Percentiles rank a stretch among this genome's conserved stretches.
These are phyloP conservation scores for Tanytarsus gracilentus DNA, from an alignment of 2,888 invertebrate species.

Conservation along the genomic window DNA sequence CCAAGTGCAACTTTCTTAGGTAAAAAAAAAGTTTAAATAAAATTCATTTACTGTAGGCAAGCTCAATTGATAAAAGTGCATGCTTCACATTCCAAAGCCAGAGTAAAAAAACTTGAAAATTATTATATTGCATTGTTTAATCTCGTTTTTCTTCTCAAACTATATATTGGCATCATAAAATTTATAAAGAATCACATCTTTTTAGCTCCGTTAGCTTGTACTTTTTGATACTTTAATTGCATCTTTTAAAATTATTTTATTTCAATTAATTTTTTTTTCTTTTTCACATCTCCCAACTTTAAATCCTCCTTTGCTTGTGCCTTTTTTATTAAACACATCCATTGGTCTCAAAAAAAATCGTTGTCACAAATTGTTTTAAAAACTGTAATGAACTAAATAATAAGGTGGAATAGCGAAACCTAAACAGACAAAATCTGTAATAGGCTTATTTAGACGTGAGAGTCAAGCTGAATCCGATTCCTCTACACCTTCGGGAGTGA, in stretches of 20 bases:
- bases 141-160: no score
- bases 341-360: background rate
- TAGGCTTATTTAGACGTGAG: conserved; percentile 79
- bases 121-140: no score
- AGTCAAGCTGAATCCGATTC: conserved; percentile 56
- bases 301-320: conserved; percentile 28
- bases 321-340: background rate
- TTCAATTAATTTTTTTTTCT: conserved; percentile 22
- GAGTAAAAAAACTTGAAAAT: no score
- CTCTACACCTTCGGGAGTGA: conserved; percentile 29
- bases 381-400: conserved; percentile 18
- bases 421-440: conserved; percentile 75
- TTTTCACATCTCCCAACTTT: conserved; percentile 31
- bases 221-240: background rate
- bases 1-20: conserved; percentile 87
- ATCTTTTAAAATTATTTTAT: conserved; percentile 20
- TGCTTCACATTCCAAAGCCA: background rate
- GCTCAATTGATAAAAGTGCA: background rate
- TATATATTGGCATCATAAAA: no score
- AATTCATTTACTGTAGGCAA: background rate
- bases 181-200: no score
- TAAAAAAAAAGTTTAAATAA: conserved; percentile 40
- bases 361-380: background rate
- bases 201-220: conserved; percentile 12
- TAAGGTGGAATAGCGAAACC: conserved; percentile 80